Evolutionary conservation across 2,797 vertebrate species (phyloP), one percentile per base, ranked within the genome.

Genomic region (Phataginus tricuspis): DNA sequence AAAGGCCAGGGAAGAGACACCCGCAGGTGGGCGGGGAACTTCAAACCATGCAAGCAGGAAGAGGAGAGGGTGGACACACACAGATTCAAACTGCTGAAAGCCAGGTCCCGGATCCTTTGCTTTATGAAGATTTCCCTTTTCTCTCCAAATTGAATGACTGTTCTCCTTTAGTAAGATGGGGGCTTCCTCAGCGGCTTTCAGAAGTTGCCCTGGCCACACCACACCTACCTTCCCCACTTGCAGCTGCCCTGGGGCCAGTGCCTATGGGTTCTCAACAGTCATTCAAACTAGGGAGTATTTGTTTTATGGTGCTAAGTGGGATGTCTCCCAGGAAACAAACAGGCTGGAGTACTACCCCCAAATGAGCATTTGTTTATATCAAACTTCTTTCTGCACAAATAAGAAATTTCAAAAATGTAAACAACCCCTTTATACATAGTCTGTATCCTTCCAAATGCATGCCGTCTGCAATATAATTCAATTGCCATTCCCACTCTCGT

Each of bases 371-470:
- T 68, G 42, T 88, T 88, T 79, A 61, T 42, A 55, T 75, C 69
- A 42, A 27, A 63, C 90, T 88, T 92, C 72, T 61, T 94, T 92
- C 61, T 89, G 68, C 13, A 94, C 39, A 39, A 94, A 94, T 77
- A 69, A 4, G n/a, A 96, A 94, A 75, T 63, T 82, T 84, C 10
- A 90, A 94, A 96, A 88, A 82, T 55, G 31, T 31, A 87, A 95
- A 86, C 21, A 72, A 57, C 85, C 66, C 34, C 83, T 93, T 72
- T 69, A 27, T 55, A 75, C 34, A 53, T 14, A 68, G 84, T 61
- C 69, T 94, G 39, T 53, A 42, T 84, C 86, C 71, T 71, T 89
- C 29, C 72, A 85, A 61, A 66, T 64, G 27, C 57, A 86, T 94
- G 39, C 39, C 69, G 49, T 72, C 59, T 92, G 69, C 21, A 82